Evolutionary conservation across 2,888 invertebrate species (phyloP), one percentile per base, ranked within the genome.

Genomic region (Pseudococcus jackbeardsleyi): DNA sequence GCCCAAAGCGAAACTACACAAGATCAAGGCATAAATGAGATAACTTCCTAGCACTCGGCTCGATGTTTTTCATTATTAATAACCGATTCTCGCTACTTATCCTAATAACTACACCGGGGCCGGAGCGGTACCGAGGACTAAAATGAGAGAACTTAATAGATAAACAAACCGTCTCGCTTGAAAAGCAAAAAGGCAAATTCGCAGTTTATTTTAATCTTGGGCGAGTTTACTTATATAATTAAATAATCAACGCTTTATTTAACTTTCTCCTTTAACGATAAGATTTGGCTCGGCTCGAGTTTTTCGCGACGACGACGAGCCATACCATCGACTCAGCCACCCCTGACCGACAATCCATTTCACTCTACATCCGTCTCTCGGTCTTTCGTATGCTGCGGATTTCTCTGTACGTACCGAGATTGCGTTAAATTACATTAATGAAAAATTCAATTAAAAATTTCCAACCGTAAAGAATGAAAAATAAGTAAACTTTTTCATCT

Each of bases 401-500:
- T 68, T 68, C 19, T 68, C 12, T 46, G 4, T 22, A 22, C 68
- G 22, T 33, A 33, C 68, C 5, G 68, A 68, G 26, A 68, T 68
- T 19, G 68, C 72, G 15, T 26, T 17, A 3, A 79, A 79, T 79
- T 79, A 79, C 42, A 42, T 42, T 79, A 79, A 79, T 39, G 19
- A 79, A 26, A 79, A 79, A 79, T 79, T 42, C 79, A 79, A 79
- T 79, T 79, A 79, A 79, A 79, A 42, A 79, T 79, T 79, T 79
- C 39, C n/a, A 79, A 79, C 79, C 42, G 79, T 39, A 42, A 42
- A 79, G 79, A 79, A 42, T 79, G 77, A 79, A 79, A 79, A 79
- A 79, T 42, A 42, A 42, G 42, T 79, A 79, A 79, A 79, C 79
- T 79, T 79, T 79, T 79, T 79, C 39, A 42, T 79, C 46, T 19